Evolutionary conservation across 2,888 invertebrate species (phyloP).

Genomic region (Aspidiotus rigidus): DNA sequence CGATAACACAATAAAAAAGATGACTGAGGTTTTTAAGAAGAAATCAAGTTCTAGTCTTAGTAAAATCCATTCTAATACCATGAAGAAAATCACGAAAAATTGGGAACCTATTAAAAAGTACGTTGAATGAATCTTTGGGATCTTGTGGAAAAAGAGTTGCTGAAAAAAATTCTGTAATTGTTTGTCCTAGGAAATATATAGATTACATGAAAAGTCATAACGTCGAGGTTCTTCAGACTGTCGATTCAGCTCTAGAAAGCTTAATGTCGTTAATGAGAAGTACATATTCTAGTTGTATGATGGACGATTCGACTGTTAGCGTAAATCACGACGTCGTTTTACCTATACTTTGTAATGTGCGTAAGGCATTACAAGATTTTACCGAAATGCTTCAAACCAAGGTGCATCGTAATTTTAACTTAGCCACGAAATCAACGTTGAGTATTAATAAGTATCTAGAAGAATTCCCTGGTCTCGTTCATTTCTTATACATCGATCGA

Average conservation of each 20-base stretch:
- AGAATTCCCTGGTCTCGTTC: slow-evolving; percentile 86
- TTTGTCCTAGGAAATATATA: slow-evolving; percentile 46
- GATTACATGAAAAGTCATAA: slow-evolving; percentile 54
- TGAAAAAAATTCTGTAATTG: not conserved
- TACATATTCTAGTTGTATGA: slow-evolving; percentile 34
- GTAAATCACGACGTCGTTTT: slow-evolving; percentile 31
- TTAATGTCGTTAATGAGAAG: slow-evolving; percentile 32
- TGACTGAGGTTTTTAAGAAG: slow-evolving; percentile 35
- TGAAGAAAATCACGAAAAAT: slow-evolving; percentile 51
- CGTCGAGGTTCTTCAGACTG: slow-evolving; percentile 49
- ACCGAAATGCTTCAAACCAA: slow-evolving; percentile 73
- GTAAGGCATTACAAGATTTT: slow-evolving; percentile 52
- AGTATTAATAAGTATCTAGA: slow-evolving; percentile 79
- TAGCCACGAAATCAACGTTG: slow-evolving; percentile 56
- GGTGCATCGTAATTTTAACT: slow-evolving; percentile 62
- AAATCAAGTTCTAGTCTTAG: slow-evolving; percentile 32
- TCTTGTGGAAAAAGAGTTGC: not conserved
- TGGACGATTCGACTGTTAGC: slow-evolving; percentile 32
- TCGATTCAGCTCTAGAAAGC: slow-evolving; percentile 47
- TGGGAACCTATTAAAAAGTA: slow-evolving; percentile 56
- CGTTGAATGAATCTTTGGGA: not conserved
- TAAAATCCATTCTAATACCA: slow-evolving; percentile 37
- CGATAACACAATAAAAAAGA: slow-evolving; percentile 34
- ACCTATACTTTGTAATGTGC: slow-evolving; percentile 16
- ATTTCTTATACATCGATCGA: slow-evolving; percentile 83